Evolutionary conservation across 2,113 vertebrate species (phyloP), one percentile per base, ranked within the genome.

Genomic region (Enhydra lutris): DNA sequence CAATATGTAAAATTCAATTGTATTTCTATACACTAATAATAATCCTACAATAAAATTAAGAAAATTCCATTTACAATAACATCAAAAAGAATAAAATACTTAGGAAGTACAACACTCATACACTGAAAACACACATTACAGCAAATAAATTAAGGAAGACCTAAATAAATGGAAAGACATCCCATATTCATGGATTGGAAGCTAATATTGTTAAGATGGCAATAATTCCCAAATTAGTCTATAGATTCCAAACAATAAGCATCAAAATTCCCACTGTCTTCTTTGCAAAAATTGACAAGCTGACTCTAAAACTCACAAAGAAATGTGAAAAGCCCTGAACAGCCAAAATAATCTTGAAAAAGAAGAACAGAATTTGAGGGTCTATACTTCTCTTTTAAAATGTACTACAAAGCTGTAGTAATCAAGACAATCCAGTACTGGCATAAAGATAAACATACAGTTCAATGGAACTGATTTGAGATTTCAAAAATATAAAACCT

Each of bases 371-470:
- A 82, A 23, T 78, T 42, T 42, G 63, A 88, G n/a, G 47, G 80
- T 24, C 80, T 76, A 73, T 15, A 94, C 42, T 82, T 94, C 36
- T 26, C 36, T 97, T 96, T 94, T 6, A 92, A 86, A 92, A 71
- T 36, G 39, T 92, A 81, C 23, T 29, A 59, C 8, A 85, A 85
- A 86, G 57, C 65, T 74, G 36, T 4, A 89, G 11, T 67, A 50
- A 85, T 89, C 17, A 85, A 81, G 18, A 67, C 24, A 61, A 69
- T 6, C 8, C n/a, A n/a, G 76, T 83, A 47, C 52, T 31, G 23
- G 29, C 47, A 94, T 69, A 36, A 87, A 21, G 23, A 50, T 57
- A 80, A 78, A 84, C 21, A 89, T 26, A 65, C n/a, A 57, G n/a
- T 74, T 74, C 80, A 86, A 86, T 52, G 18, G 61, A 76, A 42